Percentiles rank a stretch among this genome's conserved stretches.
Conservation (phyloP, 1,140 invertebrate species). For the Radopholus similis region DNA sequence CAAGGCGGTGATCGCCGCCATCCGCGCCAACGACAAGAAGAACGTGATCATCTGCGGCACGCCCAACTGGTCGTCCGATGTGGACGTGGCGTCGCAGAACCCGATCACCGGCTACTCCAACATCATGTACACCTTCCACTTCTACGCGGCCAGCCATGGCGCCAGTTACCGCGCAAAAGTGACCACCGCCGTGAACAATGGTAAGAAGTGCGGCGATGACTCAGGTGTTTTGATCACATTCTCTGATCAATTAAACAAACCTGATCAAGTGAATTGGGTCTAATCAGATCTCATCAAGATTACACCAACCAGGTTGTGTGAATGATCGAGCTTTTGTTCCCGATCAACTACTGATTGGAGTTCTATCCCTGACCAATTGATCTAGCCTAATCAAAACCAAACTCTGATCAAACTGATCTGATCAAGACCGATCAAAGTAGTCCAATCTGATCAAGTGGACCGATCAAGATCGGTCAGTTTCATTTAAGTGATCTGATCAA, state of each 20-base stretch:
- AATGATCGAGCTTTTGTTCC: too few species aligned
- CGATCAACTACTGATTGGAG: background rate
- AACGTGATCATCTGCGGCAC: slow-evolving; percentile 23
- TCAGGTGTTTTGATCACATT: too few species aligned
- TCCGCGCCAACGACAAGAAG: slow-evolving; percentile 13
- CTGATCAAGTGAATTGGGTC: too few species aligned
- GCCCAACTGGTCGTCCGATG: slow-evolving; percentile 11
- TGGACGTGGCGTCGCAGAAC: slow-evolving; percentile 7
- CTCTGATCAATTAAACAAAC: background rate
- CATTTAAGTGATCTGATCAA: background rate
- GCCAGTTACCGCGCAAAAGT: slow-evolving; percentile 1
- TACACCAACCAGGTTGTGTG: too few species aligned
- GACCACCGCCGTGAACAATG: background rate
- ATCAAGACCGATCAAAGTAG: too few species aligned
- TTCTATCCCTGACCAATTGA: too few species aligned
- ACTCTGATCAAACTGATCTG: too few species aligned
- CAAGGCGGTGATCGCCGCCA: slow-evolving; percentile 3
- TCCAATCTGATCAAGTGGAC: background rate
- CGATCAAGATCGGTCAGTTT: background rate
- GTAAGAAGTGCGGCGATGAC: too few species aligned
- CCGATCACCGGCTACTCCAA: slow-evolving; percentile 5
- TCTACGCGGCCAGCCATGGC: slow-evolving; percentile 4
- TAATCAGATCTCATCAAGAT: too few species aligned
- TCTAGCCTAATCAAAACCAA: too few species aligned
- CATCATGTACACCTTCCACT: slow-evolving; percentile 16